Conservation (phyloP, 2,113 vertebrate genomes). For the Antechinus stuartii region DNA sequence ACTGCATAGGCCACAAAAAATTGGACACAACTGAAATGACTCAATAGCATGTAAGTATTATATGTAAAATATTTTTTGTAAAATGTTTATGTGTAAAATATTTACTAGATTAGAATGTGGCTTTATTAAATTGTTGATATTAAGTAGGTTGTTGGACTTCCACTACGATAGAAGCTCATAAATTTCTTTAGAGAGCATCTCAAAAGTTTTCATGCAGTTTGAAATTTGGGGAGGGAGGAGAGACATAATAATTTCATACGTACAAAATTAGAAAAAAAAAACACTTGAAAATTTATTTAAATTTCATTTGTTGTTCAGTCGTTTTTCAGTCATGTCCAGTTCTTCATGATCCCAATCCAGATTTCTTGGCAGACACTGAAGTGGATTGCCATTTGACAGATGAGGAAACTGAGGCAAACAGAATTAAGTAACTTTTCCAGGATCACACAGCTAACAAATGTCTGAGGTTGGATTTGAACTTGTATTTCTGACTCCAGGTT, state of each 20-base stretch:
- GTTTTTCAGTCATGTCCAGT: not conserved
- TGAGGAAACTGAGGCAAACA: not conserved
- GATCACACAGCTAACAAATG: not conserved
- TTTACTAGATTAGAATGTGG: not conserved
- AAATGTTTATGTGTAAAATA: not conserved
- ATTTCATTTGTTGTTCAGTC: not conserved
- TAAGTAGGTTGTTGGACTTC: not conserved
- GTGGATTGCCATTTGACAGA: not conserved
- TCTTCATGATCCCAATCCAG: not conserved
- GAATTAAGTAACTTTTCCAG: not conserved
- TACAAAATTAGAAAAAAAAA: not conserved
- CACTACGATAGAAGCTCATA: not conserved
- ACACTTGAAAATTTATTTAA: not conserved
- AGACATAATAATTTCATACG: not conserved
- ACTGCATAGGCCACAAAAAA: not conserved
- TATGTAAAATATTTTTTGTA: not conserved
- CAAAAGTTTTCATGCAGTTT: not conserved
- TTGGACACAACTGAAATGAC: not conserved
- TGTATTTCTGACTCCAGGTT: not conserved
- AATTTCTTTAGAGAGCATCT: not conserved
- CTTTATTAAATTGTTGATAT: not conserved
- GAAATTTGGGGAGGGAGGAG: not conserved
- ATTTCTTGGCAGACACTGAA: not conserved
- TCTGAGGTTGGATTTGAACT: not conserved
- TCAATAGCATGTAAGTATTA: not conserved